Evolutionary conservation across 2,797 vertebrate species (phyloP).

Genomic region (Gallinago solitaria): DNA sequence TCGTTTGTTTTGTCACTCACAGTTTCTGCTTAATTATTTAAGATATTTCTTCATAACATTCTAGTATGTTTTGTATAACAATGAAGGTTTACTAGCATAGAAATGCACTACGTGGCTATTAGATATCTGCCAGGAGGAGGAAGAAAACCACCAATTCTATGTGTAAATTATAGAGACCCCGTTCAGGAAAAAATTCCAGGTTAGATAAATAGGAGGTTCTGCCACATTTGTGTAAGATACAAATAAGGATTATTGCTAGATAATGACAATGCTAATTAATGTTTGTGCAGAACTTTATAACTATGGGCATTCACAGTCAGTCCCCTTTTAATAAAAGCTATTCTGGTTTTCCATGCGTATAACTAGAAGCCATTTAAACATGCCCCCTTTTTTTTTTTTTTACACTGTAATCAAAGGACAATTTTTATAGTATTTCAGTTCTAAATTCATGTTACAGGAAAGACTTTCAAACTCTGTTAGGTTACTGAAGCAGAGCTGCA

Average conservation of each 20-base stretch:
- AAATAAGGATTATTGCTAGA: background rate
- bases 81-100: conserved; percentile 19
- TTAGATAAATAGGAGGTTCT: conserved; percentile 27
- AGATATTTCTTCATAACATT: conserved; percentile 40
- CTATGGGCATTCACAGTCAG: background rate
- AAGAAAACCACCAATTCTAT: background rate
- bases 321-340: background rate
- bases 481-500: background rate
- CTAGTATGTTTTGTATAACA: conserved; percentile 12
- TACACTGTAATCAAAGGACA: background rate
- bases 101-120: background rate
- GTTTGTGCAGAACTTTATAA: background rate
- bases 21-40: conserved; percentile 61
- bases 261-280: background rate
- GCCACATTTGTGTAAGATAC: background rate
- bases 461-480: background rate
- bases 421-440: background rate
- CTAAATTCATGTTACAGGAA: background rate
- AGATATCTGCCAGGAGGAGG: background rate
- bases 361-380: background rate
- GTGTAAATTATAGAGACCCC: background rate
- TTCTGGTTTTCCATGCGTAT: background rate
- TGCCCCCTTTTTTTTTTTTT: background rate
- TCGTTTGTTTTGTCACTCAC: conserved; percentile 37
- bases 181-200: conserved; percentile 1